phyloP scores from a whole-genome alignment of 2,113 vertebrate species.

The Salminus brasiliensis region DNA sequence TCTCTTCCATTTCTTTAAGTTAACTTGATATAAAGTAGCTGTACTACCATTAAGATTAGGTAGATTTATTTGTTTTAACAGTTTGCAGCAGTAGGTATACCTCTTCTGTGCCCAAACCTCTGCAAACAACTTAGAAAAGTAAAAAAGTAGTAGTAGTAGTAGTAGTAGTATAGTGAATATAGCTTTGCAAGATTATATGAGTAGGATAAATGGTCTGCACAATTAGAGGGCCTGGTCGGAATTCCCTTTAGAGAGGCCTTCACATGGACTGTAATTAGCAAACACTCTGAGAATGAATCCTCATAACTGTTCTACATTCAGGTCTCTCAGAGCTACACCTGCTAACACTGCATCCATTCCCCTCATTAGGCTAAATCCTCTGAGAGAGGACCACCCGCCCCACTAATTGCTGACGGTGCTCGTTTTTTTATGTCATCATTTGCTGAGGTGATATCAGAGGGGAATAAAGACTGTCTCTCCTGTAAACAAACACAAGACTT shows the following conservation, averaged over 20 bases:
- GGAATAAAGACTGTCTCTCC: neutral
- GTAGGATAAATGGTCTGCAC: too few species aligned
- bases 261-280: constrained; percentile 11
- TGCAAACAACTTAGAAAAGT: too few species aligned
- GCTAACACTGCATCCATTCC: constrained; percentile 23
- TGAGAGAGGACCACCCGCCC: constrained; percentile 14
- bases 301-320: constrained; percentile 10
- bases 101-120: too few species aligned
- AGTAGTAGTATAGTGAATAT: too few species aligned
- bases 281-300: neutral
- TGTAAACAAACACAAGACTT: neutral
- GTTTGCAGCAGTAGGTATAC: too few species aligned
- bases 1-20: too few species aligned
- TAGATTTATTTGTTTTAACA: too few species aligned
- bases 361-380: constrained; percentile 42
- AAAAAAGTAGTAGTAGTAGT: too few species aligned
- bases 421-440: constrained; percentile 37
- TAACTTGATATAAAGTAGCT: too few species aligned
- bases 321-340: constrained; percentile 28
- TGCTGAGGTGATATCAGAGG: neutral
- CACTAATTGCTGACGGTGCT: constrained; percentile 37
- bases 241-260: too few species aligned
- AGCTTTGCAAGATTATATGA: too few species aligned
- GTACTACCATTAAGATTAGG: too few species aligned
- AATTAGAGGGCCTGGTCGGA: neutral